Conservation (phyloP, 2,797 vertebrate genomes). For the Alcedo quadribrachys region DNA sequence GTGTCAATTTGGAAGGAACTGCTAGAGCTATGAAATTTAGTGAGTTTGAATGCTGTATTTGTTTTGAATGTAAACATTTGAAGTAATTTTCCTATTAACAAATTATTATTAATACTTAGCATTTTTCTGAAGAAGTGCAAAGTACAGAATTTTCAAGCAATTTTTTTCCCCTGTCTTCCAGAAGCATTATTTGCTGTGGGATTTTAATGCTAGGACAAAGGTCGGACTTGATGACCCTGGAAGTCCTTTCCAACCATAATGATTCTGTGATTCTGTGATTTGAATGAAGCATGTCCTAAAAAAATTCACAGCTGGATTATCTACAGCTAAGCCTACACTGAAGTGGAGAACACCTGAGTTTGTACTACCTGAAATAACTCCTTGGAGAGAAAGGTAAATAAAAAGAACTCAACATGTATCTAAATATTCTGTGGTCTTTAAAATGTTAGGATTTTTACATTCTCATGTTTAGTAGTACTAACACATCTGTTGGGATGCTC, state of each 20-base stretch:
- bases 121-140: background rate
- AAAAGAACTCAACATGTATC: background rate
- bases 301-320: background rate
- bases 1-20: background rate
- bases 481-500: background rate
- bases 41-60: background rate
- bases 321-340: background rate
- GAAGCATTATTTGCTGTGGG: background rate
- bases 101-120: background rate
- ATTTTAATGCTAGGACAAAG: background rate
- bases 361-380: background rate
- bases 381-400: background rate
- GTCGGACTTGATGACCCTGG: too few relatives aligned
- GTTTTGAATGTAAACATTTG: background rate
- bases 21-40: background rate
- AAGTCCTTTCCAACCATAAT: too few relatives aligned
- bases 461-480: background rate
- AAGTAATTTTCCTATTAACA: background rate
- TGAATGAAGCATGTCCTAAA: background rate
- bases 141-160: background rate
- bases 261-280: background rate
- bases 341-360: background rate
- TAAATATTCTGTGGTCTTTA: background rate
- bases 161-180: background rate
- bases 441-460: background rate